Percentiles rank a stretch among this genome's conserved stretches.
Evolutionary conservation across 2,797 vertebrate genomes (phyloP).

Genomic region (Mionectes olivaceus): DNA sequence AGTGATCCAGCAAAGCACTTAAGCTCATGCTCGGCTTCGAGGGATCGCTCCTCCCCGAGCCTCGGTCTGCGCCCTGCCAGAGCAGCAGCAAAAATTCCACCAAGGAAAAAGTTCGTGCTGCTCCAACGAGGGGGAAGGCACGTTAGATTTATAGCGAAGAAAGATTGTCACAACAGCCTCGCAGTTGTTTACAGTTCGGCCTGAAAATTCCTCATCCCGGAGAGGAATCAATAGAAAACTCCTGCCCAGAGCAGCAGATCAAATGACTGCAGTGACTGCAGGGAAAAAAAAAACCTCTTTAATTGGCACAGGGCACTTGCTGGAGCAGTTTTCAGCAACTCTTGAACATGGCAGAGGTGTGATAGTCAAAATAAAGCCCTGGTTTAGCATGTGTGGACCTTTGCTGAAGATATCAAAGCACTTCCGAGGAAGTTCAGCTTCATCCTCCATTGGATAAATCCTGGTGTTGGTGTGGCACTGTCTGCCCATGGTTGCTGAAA

Average conservation of each 20-base stretch:
- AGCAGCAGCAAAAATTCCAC: not conserved
- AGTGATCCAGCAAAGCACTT: constrained; percentile 57
- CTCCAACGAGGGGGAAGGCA: fast-evolving
- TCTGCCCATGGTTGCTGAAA: not conserved
- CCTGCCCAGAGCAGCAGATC: not conserved
- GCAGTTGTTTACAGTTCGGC: not conserved
- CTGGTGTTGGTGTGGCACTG: not conserved
- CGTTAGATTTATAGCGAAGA: fast-evolving
- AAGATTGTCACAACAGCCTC: not conserved
- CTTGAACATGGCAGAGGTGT: not conserved
- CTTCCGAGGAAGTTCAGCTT: not conserved
- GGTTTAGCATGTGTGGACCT: fast-evolving
- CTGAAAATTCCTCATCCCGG: constrained; percentile 4
- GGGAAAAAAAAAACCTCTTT: not conserved
- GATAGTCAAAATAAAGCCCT: not conserved
- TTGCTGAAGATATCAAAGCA: not conserved
- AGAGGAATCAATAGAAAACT: constrained; percentile 15
- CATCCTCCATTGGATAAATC: not conserved
- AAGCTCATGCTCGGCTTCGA: constrained; percentile 19
- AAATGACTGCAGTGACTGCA: not conserved
- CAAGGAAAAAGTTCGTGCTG: not conserved
- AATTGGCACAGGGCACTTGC: not conserved
- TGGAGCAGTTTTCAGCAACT: not conserved
- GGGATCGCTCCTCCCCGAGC: not conserved
- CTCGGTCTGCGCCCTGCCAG: not conserved